Conservation (phyloP, 2,888 invertebrate species). For the Periphyllus acericola region DNA sequence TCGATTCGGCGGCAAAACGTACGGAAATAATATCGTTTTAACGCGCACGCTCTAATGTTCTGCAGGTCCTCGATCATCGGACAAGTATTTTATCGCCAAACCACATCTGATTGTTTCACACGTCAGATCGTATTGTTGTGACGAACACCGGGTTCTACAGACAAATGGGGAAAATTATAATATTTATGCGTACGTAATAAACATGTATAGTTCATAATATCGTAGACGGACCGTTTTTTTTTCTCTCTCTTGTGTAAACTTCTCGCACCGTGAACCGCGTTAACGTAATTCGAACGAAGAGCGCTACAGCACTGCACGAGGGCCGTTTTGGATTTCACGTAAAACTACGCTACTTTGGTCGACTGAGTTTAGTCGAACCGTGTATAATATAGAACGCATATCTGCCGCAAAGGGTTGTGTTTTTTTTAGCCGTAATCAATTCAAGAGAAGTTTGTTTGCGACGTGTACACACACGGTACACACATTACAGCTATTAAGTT, state of each 20-base stretch:
- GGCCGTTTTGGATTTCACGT: slow-evolving; percentile 25
- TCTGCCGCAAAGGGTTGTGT: background rate
- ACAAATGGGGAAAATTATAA: too few species aligned
- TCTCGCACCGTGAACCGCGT: background rate
- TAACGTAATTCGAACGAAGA: background rate
- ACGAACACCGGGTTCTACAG: too few species aligned
- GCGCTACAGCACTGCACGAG: background rate
- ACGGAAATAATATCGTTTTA: background rate
- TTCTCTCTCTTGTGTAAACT: background rate
- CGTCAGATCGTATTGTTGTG: background rate
- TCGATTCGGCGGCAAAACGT: background rate
- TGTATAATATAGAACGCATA: background rate
- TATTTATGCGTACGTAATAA: too few species aligned
- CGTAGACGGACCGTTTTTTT: background rate
- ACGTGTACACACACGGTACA: background rate
- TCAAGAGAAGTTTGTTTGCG: background rate
- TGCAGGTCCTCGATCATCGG: background rate
- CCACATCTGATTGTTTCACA: too few species aligned
- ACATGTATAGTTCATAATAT: too few species aligned
- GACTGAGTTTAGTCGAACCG: slow-evolving; percentile 17
- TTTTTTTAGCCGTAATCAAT: slow-evolving; percentile 1
- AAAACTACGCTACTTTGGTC: slow-evolving; percentile 26
- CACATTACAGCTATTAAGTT: background rate
- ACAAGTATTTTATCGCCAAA: background rate
- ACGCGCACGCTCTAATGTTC: background rate